A percentile compares a stretch with the other conserved stretches of the same genome.
These are phyloP conservation scores for Cotesia typhae DNA, from an alignment of 1,140 invertebrate genomes.

Conservation along the genomic window DNA sequence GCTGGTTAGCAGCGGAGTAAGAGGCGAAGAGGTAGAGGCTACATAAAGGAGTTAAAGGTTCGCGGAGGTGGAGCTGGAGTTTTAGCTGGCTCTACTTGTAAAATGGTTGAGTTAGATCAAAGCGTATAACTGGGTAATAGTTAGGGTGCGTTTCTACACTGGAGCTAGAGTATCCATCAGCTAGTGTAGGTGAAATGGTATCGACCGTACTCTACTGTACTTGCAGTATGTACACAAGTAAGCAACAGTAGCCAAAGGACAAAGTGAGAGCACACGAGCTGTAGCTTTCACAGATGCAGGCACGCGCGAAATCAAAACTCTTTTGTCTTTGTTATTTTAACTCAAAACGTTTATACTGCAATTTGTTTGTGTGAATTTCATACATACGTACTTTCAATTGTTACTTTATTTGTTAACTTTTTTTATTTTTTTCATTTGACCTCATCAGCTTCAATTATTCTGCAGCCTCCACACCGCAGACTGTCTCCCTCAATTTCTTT, in stretches of 20 bases:
- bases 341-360: neutral
- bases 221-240: neutral
- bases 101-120: neutral
- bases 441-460: constrained; percentile 15
- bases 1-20: no score
- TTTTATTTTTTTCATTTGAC: constrained; percentile 2
- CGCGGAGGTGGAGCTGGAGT: no score
- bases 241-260: no score
- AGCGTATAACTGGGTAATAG: constrained; percentile 18
- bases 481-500: neutral
- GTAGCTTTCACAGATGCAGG: constrained; percentile 3
- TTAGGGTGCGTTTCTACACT: constrained; percentile 22
- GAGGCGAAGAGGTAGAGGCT: no score
- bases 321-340: neutral
- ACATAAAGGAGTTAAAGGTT: no score
- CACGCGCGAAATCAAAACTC: neutral
- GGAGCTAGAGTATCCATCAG: constrained; percentile 37
- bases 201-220: constrained; percentile 46
- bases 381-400: no score
- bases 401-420: neutral
- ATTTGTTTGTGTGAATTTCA: no score
- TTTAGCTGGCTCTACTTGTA: neutral
- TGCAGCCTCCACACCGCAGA: neutral
- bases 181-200: constrained; percentile 49
- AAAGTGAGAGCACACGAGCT: no score